These are phyloP conservation scores for Pyralis farinalis DNA, from an alignment of 2,888 invertebrate genomes.

Conservation along the genomic window DNA sequence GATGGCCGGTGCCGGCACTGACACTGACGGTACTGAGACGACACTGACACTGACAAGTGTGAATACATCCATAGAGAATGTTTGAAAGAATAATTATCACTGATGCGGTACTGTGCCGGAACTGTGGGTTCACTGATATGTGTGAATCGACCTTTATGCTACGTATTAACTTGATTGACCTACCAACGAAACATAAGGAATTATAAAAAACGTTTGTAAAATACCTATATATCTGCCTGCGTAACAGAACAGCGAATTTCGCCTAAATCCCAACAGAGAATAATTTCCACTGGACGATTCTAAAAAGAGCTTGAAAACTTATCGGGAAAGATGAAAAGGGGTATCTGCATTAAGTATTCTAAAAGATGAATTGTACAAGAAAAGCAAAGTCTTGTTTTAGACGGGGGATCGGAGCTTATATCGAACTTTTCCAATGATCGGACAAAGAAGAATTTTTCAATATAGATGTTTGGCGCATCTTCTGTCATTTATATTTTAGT, in stretches of 20 bases:
- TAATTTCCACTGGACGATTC: constrained; percentile 58
- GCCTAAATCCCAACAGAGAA: constrained; percentile 46
- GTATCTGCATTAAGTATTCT: constrained; percentile 73
- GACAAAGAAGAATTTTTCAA: constrained; percentile 68
- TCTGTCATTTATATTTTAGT: constrained; percentile 62
- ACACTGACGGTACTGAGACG: too few species aligned
- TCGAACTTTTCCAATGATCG: constrained; percentile 68
- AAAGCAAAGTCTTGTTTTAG: constrained; percentile 76
- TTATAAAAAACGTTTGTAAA: too few species aligned
- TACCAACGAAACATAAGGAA: too few species aligned
- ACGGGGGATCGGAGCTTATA: constrained; percentile 57
- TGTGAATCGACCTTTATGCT: too few species aligned
- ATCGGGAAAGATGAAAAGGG: constrained; percentile 64
- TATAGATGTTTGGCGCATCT: constrained; percentile 68
- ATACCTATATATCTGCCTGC: constrained; percentile 3
- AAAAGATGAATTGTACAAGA: constrained; percentile 72
- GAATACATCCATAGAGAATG: too few species aligned
- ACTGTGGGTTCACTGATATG: too few species aligned
- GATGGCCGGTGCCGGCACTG: too few species aligned
- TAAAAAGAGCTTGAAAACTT: constrained; percentile 64
- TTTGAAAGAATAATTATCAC: too few species aligned
- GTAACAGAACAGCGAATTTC: constrained; percentile 30
- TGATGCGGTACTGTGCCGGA: too few species aligned
- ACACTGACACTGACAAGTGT: too few species aligned
- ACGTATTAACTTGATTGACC: too few species aligned